Evolutionary conservation across 2,888 invertebrate genomes (phyloP), one percentile per base, ranked within the genome.

Genomic region (Philaethria dido): DNA sequence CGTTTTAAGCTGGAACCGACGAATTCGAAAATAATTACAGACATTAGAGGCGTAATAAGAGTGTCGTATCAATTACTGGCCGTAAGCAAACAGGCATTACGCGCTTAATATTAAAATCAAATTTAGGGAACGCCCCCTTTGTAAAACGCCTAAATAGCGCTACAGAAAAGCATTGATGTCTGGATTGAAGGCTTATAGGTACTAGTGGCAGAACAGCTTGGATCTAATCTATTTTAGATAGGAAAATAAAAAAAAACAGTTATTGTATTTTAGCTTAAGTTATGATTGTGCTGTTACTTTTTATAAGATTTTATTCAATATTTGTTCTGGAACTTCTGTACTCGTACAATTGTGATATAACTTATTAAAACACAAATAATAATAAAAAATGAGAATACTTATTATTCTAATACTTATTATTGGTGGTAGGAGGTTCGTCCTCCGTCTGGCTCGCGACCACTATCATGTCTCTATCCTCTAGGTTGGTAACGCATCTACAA

Each of bases 21-120:
- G 89, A 91, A 92, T 92, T 87, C 80, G 87, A 89, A 92, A 88
- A 92, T 92, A 92, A 92, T 92, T 86, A 91, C 88, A 79, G 90
- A 88, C 81, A 89, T 90, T 90, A 89, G 86, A 84, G 77, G 80
- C 81, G 77, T 82, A 83, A 86, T 86, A 84, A 86, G 85, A 86
- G 87, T 87, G 87, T 82, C 79, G 88, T 90, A 91, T 91, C 91
- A 90, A 92, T 92, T 90, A 90, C 86, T 82, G 82, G 77, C 77
- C 80, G 79, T 78, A 82, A 84, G 88, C 88, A 87, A 89, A 88
- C 87, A 82, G 82, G 86, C 79, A 88, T 91, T 91, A 89, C 80
- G 83, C 81, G 85, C 82, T 89, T 85, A 83, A 85, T 89, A 92
- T 92, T 92, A 92, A 92, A 92, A 92, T 88, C 91, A 81, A 89